Evolutionary conservation across 2,797 vertebrate species (phyloP).

Genomic region (Zalophus californianus): DNA sequence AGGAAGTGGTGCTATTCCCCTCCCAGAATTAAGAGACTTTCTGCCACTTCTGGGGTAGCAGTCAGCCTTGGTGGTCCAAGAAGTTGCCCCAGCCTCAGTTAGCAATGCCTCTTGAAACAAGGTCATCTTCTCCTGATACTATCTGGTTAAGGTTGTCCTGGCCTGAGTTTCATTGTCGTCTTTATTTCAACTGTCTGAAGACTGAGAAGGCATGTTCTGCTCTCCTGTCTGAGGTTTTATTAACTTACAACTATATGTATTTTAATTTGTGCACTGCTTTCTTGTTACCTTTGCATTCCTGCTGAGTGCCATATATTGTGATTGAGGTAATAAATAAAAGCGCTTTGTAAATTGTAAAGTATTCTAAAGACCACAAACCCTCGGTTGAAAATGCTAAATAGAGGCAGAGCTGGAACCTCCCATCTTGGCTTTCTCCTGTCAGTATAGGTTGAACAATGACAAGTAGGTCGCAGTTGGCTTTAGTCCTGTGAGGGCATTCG

Average conservation of each 20-base stretch:
- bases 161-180: not conserved
- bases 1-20: not conserved
- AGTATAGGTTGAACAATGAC: not conserved
- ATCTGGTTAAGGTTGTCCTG: too few species aligned
- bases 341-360: not conserved
- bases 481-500: rapidly evolving
- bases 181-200: not conserved
- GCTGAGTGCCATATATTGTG: not conserved
- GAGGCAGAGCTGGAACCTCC: not conserved
- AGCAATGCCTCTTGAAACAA: rapidly evolving
- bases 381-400: not conserved
- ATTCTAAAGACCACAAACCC: not conserved
- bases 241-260: rapidly evolving
- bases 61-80: too few species aligned
- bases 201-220: not conserved
- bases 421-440: not conserved
- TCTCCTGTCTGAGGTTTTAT: not conserved
- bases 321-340: not conserved
- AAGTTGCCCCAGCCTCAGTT: rapidly evolving
- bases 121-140: rapidly evolving
- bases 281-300: not conserved
- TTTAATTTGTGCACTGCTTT: not conserved
- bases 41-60: not conserved
- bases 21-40: not conserved
- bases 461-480: not conserved